Conservation (phyloP, 35 echinoderm and acorn worm genomes). For the Apostichopus japonicus region DNA sequence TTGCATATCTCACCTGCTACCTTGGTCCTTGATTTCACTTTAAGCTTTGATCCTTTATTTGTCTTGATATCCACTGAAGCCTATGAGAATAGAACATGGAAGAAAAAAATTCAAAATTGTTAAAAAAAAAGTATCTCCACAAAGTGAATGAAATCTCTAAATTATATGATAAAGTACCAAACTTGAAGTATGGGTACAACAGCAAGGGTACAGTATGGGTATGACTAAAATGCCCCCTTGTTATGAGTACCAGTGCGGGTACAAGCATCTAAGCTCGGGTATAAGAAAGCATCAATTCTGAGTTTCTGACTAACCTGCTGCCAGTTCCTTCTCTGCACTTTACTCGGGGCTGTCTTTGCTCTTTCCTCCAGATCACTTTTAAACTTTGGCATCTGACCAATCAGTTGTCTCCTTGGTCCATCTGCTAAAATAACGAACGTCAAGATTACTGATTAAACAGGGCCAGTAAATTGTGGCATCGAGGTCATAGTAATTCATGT, state of each 20-base stretch:
- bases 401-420: conserved; percentile 62
- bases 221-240: too few species aligned
- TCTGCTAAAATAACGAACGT: conserved; percentile 31
- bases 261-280: too few species aligned
- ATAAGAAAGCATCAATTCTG: too few species aligned
- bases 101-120: neutral
- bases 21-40: conserved; percentile 65
- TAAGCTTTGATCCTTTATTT: conserved; percentile 78
- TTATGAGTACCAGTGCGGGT: too few species aligned
- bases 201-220: too few species aligned
- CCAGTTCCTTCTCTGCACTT: conserved; percentile 92
- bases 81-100: conserved; percentile 37
- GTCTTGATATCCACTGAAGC: conserved; percentile 95
- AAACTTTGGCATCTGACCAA: conserved; percentile 62
- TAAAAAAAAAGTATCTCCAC: neutral
- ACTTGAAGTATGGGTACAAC: too few species aligned
- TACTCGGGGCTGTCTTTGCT: conserved; percentile 90
- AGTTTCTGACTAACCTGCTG: conserved; percentile 52
- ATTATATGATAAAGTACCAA: too few species aligned
- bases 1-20: neutral
- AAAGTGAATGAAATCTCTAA: too few species aligned
- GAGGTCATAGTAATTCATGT: too few species aligned
- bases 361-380: conserved; percentile 10
- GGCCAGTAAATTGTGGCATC: too few species aligned
- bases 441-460: too few species aligned